These are phyloP conservation scores for Cephus runcator DNA, from an alignment of 2,888 invertebrate genomes.

Conservation along the genomic window DNA sequence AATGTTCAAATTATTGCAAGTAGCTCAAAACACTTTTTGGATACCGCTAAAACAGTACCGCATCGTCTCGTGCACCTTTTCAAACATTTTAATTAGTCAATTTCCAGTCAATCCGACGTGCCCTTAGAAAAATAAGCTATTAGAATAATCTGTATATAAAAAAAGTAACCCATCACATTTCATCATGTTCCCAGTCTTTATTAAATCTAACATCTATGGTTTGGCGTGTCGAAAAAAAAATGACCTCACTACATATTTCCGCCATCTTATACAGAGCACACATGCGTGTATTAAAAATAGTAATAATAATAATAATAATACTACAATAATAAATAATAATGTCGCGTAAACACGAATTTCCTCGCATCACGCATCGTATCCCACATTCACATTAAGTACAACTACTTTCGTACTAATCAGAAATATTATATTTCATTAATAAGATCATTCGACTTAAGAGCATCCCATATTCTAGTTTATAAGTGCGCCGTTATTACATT, in stretches of 20 bases:
- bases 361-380: constrained; percentile 14
- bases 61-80: not conserved
- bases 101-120: constrained; percentile 39
- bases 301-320: not conserved
- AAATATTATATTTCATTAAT: constrained; percentile 54
- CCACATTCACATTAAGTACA: constrained; percentile 49
- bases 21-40: not conserved
- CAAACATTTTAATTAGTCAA: constrained; percentile 25
- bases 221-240: constrained; percentile 16
- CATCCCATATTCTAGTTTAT: constrained; percentile 41
- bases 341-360: not conserved
- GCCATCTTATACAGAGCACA: not conserved
- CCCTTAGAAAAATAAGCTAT: constrained; percentile 20
- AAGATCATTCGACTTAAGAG: constrained; percentile 42
- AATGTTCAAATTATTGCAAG: not conserved
- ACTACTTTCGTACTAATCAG: constrained; percentile 58
- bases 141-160: not conserved
- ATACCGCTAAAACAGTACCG: not conserved
- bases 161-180: not conserved
- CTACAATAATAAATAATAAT: not conserved
- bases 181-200: not conserved
- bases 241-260: constrained; percentile 2
- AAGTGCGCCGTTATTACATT: constrained; percentile 35
- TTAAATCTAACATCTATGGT: constrained; percentile 5
- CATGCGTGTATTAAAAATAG: not conserved